Evolutionary conservation across 2,797 vertebrate genomes (phyloP), one percentile per base, ranked within the genome.

Genomic region (Anguilla megastoma): DNA sequence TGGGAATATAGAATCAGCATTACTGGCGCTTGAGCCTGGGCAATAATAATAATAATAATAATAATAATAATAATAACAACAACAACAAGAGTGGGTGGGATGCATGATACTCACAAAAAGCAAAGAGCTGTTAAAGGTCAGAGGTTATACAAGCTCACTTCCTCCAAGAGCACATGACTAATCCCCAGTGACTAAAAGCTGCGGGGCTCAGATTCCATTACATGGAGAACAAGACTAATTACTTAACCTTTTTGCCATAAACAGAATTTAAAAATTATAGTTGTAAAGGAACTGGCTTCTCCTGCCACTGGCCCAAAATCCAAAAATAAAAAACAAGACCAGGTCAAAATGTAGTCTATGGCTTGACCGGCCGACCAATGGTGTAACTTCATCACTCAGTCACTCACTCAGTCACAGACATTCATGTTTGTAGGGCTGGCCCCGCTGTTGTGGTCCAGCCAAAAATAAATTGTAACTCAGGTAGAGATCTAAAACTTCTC

Each of bases 11-110:
- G 1, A 2, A 24, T 41, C 74, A 79, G 74, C 12, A 79, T 82
- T 58, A 41, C 86, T 27, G 56, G 33, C 63, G 45, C 80, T 82
- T 87, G 86, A 76, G 41, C 45, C 58, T 48, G 33, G 6, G 18
- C 36, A 36, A 6, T 79, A 14, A 12, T 76, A 36, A 6, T 27
- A 27, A 6, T 10, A 71, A n/a, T 71, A 69, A 87, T 48, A 85
- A 33, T 1, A 60, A n/a, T 50, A 84, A 4, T 87, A 63, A 48
- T 50, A 52, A 30, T 18, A 84, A 87, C 21, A 85, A 33, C 0
- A 60, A n/a, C 21, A 84, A 45, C 41, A 45, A 45, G 41, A 45
- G 41, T 45, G 74, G 52, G 24, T 45, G 69, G 27, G 12, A 52
- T 41, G n/a, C 7, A 41, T 48, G 56, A 50, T 14, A 79, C 21